phyloP scores from a whole-genome alignment of 23 tunicate species.

The Ascidia mentula region DNA sequence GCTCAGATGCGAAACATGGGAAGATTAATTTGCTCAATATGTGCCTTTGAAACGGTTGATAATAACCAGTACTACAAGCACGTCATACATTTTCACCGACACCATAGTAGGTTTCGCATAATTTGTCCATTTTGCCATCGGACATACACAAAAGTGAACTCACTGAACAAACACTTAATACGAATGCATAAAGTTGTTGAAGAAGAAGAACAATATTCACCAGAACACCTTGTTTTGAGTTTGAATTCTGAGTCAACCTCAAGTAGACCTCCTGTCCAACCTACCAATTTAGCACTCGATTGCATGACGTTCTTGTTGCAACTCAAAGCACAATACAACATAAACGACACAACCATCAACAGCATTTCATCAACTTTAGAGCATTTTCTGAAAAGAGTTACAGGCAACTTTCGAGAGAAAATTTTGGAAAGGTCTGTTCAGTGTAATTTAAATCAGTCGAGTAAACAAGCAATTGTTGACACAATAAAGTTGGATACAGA shows the following conservation, averaged over 20 bases:
- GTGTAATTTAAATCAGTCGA: not conserved
- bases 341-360: slow-evolving; percentile 13
- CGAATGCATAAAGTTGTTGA: not conserved
- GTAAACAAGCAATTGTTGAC: not conserved
- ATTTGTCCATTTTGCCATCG: not conserved
- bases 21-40: not conserved
- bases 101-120: not conserved
- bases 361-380: not conserved
- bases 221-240: no score
- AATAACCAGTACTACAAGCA: not conserved
- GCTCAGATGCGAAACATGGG: no score
- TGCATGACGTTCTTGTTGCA: not conserved
- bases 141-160: not conserved
- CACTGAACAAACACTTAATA: not conserved
- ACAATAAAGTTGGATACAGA: not conserved
- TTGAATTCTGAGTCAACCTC: no score
- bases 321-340: not conserved
- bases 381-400: not conserved
- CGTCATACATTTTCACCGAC: not conserved
- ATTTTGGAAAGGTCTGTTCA: not conserved
- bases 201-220: no score
- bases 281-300: not conserved
- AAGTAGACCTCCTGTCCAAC: not conserved
- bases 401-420: not conserved
- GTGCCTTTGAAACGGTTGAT: not conserved